phyloP scores from a whole-genome alignment of 1,140 invertebrate genomes.

The Drosophila carrolli region DNA sequence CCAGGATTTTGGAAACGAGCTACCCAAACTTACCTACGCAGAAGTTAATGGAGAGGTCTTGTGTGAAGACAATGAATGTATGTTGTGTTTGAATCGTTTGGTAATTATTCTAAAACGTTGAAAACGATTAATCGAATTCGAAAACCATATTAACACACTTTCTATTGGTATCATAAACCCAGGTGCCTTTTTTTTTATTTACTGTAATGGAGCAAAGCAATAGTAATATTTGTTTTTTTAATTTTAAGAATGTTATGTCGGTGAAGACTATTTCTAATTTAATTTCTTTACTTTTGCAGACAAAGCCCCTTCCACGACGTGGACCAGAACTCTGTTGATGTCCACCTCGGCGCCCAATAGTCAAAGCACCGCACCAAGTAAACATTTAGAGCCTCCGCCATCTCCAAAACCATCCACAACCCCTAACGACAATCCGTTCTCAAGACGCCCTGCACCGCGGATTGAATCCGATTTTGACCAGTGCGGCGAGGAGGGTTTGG shows the following conservation, averaged over 20 bases:
- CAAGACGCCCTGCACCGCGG: too few species aligned
- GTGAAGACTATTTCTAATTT: neutral
- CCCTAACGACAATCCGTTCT: conserved; percentile 32
- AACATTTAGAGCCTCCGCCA: neutral
- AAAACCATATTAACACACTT: too few species aligned
- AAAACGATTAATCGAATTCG: neutral
- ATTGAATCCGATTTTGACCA: conserved; percentile 1
- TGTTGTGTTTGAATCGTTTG: too few species aligned
- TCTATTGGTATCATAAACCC: too few species aligned
- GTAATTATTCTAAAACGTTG: too few species aligned
- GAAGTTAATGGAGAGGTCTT: conserved; percentile 48
- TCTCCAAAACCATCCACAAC: neutral
- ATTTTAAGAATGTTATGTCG: too few species aligned
- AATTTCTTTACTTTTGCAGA: conserved; percentile 16
- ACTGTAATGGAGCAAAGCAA: too few species aligned
- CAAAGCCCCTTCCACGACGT: conserved; percentile 38
- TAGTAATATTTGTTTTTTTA: too few species aligned
- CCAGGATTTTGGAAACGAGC: conserved; percentile 25
- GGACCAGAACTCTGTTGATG: conserved; percentile 35
- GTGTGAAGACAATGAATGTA: conserved; percentile 45
- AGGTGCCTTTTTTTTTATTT: too few species aligned
- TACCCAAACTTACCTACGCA: conserved; percentile 47
- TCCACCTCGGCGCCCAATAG: conserved; percentile 15
- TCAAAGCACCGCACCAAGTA: neutral
- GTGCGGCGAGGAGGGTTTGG: conserved; percentile 57